Evolutionary conservation across 2,797 vertebrate species (phyloP).

Genomic region (Cryptoprocta ferox): DNA sequence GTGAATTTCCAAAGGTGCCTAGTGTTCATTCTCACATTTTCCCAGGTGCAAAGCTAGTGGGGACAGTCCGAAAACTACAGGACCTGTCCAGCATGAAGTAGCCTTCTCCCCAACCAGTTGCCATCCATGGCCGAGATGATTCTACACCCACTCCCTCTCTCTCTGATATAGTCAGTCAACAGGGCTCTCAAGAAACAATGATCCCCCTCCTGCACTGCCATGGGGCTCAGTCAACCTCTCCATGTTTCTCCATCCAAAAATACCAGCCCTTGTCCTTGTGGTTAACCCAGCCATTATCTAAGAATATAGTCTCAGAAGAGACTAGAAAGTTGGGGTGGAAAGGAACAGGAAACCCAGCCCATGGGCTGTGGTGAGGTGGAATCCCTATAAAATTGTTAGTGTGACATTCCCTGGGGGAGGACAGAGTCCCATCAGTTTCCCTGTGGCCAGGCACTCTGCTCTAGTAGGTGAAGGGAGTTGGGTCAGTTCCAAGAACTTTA

Average conservation of each 20-base stretch:
- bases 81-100: neutral
- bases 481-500: neutral
- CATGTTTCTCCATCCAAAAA: neutral
- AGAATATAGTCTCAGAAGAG: neutral
- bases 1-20: neutral
- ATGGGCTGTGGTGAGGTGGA: neutral
- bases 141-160: neutral
- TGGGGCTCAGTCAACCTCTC: too few species aligned
- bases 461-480: neutral
- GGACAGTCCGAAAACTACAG: neutral
- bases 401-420: neutral
- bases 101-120: neutral
- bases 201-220: fast-evolving
- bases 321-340: neutral
- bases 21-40: neutral
- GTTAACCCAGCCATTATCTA: neutral
- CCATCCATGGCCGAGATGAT: neutral
- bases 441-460: neutral
- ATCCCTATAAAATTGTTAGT: neutral
- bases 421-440: neutral
- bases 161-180: neutral
- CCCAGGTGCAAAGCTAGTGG: neutral
- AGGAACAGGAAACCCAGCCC: neutral
- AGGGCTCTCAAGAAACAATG: neutral
- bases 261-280: neutral